Evolutionary conservation across 2,888 invertebrate genomes (phyloP).

Genomic region (Caenorhabditis parvicauda): DNA sequence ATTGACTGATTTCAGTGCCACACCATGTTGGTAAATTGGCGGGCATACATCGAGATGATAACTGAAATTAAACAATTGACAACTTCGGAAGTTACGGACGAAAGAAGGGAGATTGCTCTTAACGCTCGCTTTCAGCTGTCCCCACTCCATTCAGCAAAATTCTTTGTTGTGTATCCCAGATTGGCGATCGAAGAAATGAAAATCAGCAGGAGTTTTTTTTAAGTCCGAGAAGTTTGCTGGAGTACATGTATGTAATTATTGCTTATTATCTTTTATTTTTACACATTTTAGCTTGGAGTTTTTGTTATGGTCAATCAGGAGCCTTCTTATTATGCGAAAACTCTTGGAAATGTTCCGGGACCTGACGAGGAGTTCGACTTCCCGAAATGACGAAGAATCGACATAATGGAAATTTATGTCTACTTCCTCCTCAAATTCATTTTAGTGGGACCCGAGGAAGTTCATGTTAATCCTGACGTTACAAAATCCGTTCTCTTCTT

Average conservation of each 20-base stretch:
- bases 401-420: slow-evolving; percentile 16
- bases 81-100: slow-evolving; percentile 15
- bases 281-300: slow-evolving; percentile 17
- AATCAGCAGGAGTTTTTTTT: slow-evolving; percentile 11
- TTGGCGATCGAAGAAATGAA: slow-evolving; percentile 11
- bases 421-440: slow-evolving; percentile 14
- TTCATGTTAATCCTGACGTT: slow-evolving; percentile 15
- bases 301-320: slow-evolving; percentile 14
- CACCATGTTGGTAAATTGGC: slow-evolving; percentile 12
- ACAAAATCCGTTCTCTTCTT: slow-evolving; percentile 10
- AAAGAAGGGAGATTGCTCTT: slow-evolving; percentile 16
- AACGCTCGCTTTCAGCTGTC: slow-evolving; percentile 16
- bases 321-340: slow-evolving; percentile 17
- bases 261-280: slow-evolving; percentile 20
- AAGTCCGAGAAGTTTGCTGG: slow-evolving; percentile 15
- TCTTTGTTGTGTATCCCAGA: slow-evolving; percentile 11
- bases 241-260: slow-evolving; percentile 17
- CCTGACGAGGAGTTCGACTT: slow-evolving; percentile 17
- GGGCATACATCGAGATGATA: slow-evolving; percentile 18
- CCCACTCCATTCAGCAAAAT: slow-evolving; percentile 11
- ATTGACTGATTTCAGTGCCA: slow-evolving; percentile 17
- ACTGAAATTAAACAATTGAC: slow-evolving; percentile 17
- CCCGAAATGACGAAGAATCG: slow-evolving; percentile 14
- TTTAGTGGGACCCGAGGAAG: slow-evolving; percentile 13
- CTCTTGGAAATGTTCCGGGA: slow-evolving; percentile 16